Evolutionary conservation across 2,888 invertebrate species (phyloP), one percentile per base, ranked within the genome.

Genomic region (Apamea anceps): DNA sequence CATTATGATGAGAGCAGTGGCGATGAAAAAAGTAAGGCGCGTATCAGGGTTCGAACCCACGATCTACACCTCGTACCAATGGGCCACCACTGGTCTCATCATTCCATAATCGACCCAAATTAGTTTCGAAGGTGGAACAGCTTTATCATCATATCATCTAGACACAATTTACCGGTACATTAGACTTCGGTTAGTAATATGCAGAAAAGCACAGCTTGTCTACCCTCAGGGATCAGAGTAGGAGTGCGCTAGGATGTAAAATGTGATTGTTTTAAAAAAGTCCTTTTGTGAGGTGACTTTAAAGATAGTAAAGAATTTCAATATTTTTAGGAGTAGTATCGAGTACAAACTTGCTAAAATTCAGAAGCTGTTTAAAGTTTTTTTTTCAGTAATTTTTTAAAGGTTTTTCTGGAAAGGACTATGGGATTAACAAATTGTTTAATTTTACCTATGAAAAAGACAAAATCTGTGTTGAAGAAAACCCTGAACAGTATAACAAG

Each of bases 131-230:
- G 68, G 72, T 48, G 8, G 57, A 84, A n/a, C 80, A 67, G 68
- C 60, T 77, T 79, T 15, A 68, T n/a, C 63, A 8, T 68, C 79
- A 48, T 72, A 79, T 70, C 71, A 18, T 77, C 37, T 57, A 84
- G 67, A 82, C 62, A 70, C 85, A 82, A 82, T 84, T 82, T 82
- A 60, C 48, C 70, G 73, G 70, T 80, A 73, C 63, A 84, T 84
- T 84, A 65, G 42, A 13, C 60, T 13, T 21, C 32, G 51, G 84
- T 84, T 54, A 62, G 79, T 37, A 73, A 73, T 77, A 63, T 82
- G 48, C 66, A 48, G 28, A 63, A 62, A 18, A 8, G 21, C 18
- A 8, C 12, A 28, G 62, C 7, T 28, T 15, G 6, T 32, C 3
- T 42, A 42, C 48, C 21, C 37, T 37, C 1, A 21, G 25, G 25